Evolutionary conservation across 2,888 invertebrate species (phyloP).

Genomic region (Dolichomitus sp.): DNA sequence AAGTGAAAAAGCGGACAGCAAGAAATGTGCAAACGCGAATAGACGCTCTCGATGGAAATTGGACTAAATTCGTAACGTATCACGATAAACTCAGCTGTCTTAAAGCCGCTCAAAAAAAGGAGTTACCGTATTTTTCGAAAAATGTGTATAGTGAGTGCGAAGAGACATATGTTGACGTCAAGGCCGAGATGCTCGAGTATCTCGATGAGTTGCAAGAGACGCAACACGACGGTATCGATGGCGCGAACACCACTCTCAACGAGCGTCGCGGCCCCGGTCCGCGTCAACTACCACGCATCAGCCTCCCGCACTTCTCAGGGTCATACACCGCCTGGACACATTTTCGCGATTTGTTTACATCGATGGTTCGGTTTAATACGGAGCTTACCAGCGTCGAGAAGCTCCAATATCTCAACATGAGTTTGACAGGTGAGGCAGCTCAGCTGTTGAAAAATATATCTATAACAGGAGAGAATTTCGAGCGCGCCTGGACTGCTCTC

Average conservation of each 20-base stretch:
- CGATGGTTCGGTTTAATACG: constrained; percentile 22
- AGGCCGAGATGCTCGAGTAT: not conserved
- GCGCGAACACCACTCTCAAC: not conserved
- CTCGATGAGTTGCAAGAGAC: not conserved
- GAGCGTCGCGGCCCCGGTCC: not conserved
- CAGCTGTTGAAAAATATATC: constrained; percentile 39
- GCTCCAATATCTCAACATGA: constrained; percentile 49
- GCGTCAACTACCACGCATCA: constrained; percentile 29
- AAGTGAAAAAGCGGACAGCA: too few species aligned
- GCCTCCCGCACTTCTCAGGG: constrained; percentile 38
- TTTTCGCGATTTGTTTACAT: constrained; percentile 45
- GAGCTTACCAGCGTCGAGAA: constrained; percentile 48
- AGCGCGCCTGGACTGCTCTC: constrained; percentile 40
- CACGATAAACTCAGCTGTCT: not conserved
- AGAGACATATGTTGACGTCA: not conserved
- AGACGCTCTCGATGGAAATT: not conserved
- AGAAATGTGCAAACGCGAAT: not conserved
- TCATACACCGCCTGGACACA: constrained; percentile 25
- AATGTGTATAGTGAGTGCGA: not conserved
- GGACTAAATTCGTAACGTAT: not conserved
- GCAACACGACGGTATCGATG: not conserved
- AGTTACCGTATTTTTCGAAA: not conserved
- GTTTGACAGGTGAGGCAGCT: constrained; percentile 53
- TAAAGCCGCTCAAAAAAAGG: not conserved
- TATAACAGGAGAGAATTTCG: constrained; percentile 41